Percentiles rank a stretch among this genome's conserved stretches.
phyloP scores from a whole-genome alignment of 2,113 vertebrate genomes.

The Choloepus hoffmanni region DNA sequence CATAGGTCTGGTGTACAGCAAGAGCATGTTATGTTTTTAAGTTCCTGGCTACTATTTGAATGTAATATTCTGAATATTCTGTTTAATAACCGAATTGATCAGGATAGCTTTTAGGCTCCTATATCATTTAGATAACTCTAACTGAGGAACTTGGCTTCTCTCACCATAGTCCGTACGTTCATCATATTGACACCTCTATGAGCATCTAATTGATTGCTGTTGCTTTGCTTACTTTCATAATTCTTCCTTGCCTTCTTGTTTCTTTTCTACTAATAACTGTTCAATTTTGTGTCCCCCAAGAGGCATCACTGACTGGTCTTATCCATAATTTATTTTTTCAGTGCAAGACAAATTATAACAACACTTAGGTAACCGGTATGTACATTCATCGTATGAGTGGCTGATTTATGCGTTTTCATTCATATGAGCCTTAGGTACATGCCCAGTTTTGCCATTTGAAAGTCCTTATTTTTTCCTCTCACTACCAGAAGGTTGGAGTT shows the following conservation, averaged over 20 bases:
- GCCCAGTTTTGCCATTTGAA: slow-evolving; percentile 19
- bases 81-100: not conserved
- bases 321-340: not conserved
- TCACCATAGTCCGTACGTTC: not conserved
- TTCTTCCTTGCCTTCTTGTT: not conserved
- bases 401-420: slow-evolving; percentile 23
- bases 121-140: not conserved
- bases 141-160: not conserved
- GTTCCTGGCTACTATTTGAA: not conserved
- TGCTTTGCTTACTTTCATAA: not conserved
- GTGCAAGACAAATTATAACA: slow-evolving; percentile 5
- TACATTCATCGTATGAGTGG: not conserved
- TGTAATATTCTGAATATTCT: not conserved
- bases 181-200: not conserved
- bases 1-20: not conserved
- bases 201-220: not conserved
- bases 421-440: not conserved
- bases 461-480: not conserved
- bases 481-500: not conserved
- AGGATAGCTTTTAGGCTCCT: not conserved
- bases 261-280: not conserved
- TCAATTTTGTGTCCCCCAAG: not conserved
- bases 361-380: not conserved
- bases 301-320: not conserved
- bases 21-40: not conserved